Conservation (phyloP, 2,888 invertebrate genomes). For the Ramazzottius varieornatus region DNA sequence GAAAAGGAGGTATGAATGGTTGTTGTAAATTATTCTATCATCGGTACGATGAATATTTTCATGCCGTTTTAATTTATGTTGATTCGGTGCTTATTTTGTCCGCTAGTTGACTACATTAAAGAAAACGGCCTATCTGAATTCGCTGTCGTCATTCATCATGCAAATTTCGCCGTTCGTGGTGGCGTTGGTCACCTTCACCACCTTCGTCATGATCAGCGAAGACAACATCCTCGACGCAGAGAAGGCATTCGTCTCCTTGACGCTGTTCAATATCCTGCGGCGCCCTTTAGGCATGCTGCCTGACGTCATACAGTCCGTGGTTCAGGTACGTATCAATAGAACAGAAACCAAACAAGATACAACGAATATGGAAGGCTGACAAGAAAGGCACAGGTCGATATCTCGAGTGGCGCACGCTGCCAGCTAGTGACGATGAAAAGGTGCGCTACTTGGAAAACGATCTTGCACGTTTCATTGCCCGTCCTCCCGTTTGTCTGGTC, state of each 20-base stretch:
- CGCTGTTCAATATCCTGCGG: slow-evolving; percentile 79
- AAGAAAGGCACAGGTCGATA: too few species aligned
- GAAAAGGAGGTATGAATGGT: slow-evolving; percentile 49
- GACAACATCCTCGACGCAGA: slow-evolving; percentile 51
- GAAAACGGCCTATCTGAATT: slow-evolving; percentile 61
- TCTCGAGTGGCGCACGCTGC: too few species aligned
- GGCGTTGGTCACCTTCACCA: slow-evolving; percentile 53
- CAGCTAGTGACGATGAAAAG: too few species aligned
- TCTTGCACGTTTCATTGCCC: too few species aligned
- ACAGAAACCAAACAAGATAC: too few species aligned
- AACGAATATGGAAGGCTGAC: too few species aligned
- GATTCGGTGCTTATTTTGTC: too few species aligned
- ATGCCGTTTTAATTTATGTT: too few species aligned
- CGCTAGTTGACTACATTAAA: slow-evolving; percentile 33
- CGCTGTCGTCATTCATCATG: slow-evolving; percentile 72
- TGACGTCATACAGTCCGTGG: slow-evolving; percentile 43
- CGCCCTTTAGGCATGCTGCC: slow-evolving; percentile 86
- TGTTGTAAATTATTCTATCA: too few species aligned
- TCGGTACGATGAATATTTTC: too few species aligned
- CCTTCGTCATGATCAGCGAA: slow-evolving; percentile 57
- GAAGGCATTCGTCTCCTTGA: slow-evolving; percentile 68
- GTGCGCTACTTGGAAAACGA: too few species aligned
- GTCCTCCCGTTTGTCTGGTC: not conserved
- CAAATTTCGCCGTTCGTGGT: slow-evolving; percentile 82
- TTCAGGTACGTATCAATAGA: slow-evolving; percentile 16